These are phyloP conservation scores for Phainopepla nitens DNA, from an alignment of 2,113 vertebrate genomes.

Conservation along the genomic window DNA sequence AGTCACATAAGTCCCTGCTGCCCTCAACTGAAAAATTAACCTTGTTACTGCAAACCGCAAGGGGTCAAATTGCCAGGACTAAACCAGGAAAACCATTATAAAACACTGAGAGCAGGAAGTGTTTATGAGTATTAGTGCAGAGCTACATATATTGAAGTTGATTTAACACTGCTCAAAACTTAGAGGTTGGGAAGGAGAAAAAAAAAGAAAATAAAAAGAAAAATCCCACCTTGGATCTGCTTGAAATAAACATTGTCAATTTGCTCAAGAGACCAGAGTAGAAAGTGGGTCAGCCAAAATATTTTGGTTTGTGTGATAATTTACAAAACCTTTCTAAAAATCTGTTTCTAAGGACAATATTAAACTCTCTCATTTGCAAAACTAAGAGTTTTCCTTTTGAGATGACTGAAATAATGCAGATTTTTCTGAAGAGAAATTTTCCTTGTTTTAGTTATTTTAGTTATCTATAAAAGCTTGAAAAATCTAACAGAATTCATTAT, in stretches of 20 bases:
- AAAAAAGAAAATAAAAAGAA: background rate
- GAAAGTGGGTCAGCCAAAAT: background rate
- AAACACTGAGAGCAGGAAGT: background rate
- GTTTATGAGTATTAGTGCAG: background rate
- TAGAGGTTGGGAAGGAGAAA: background rate
- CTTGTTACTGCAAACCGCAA: background rate
- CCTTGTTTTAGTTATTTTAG: background rate
- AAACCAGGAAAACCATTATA: background rate
- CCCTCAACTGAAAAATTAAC: conserved; percentile 14
- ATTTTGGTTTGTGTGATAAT: background rate
- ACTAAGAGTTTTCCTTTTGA: background rate
- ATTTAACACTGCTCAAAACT: background rate
- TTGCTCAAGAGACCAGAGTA: background rate
- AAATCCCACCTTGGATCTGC: background rate
- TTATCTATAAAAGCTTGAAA: background rate
- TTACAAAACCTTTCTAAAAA: background rate
- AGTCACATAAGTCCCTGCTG: background rate
- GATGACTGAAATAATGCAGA: background rate
- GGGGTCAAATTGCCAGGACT: background rate
- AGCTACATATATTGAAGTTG: background rate
- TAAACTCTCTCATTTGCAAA: background rate
- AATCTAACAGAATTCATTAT: background rate
- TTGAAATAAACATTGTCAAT: background rate
- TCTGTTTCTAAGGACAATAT: background rate
- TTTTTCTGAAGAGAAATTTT: background rate